Evolutionary conservation across 2,797 vertebrate species (phyloP).

Genomic region (Megalops cyprinoides): DNA sequence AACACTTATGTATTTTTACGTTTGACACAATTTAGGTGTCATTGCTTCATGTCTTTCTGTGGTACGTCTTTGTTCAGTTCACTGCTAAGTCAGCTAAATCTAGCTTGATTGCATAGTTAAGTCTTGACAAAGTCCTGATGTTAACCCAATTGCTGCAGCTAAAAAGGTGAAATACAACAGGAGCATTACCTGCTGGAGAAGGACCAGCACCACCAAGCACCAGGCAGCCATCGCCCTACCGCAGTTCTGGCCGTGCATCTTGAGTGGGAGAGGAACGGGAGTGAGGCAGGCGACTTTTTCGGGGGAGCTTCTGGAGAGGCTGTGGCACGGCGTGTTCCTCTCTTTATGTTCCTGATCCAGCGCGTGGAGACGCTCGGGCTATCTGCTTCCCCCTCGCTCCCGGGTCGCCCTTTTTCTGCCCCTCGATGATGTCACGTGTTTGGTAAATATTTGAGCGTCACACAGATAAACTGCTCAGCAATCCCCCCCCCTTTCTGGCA

Average conservation of each 20-base stretch:
- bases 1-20: too few relatives aligned
- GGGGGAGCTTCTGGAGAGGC: constrained; percentile 13
- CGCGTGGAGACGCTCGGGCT: constrained; percentile 5
- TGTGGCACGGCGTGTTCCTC: constrained; percentile 2
- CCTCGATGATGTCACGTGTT: constrained; percentile 53
- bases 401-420: constrained; percentile 40
- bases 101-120: too few relatives aligned
- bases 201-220: constrained; percentile 44
- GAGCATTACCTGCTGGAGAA: constrained; percentile 53
- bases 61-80: too few relatives aligned
- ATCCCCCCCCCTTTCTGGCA: constrained; percentile 41
- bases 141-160: neutral
- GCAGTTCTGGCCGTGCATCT: constrained; percentile 44
- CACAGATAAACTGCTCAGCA: constrained; percentile 44
- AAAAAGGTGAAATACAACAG: neutral
- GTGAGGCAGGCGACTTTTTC: neutral
- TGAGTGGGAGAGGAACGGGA: constrained; percentile 13
- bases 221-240: constrained; percentile 33
- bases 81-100: too few relatives aligned
- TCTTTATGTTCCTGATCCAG: constrained; percentile 34
- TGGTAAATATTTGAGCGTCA: constrained; percentile 52
- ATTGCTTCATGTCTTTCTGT: too few relatives aligned
- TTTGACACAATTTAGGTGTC: too few relatives aligned
- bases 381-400: constrained; percentile 8
- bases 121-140: too few relatives aligned